Percentiles rank a stretch among this genome's conserved stretches.
phyloP scores from a whole-genome alignment of 2,797 vertebrate genomes.

The Platyrinchus mystaceus region DNA sequence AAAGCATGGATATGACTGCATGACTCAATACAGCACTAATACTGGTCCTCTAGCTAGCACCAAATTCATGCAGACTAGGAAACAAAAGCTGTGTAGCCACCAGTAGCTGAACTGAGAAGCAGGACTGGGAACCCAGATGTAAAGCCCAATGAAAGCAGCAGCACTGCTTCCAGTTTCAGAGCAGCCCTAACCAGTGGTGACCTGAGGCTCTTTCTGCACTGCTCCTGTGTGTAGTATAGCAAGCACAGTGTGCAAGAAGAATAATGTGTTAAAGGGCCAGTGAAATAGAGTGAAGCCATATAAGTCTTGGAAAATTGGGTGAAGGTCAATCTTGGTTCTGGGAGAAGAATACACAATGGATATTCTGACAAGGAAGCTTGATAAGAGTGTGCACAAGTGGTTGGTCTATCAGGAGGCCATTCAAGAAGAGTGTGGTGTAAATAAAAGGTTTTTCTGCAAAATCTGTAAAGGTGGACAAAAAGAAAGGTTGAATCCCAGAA shows the following conservation, averaged over 20 bases:
- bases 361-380: not conserved
- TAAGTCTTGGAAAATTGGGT: not conserved
- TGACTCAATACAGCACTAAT: not conserved
- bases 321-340: not conserved
- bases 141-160: not conserved
- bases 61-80: not conserved
- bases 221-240: not conserved
- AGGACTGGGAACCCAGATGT: not conserved
- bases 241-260: not conserved
- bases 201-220: not conserved
- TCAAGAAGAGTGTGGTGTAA: not conserved
- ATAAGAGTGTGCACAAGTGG: not conserved
- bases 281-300: not conserved
- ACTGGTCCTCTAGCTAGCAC: not conserved
- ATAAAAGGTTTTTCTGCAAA: not conserved
- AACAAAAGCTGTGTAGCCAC: not conserved
- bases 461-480: not conserved
- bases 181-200: not conserved
- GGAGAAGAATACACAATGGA: not conserved
- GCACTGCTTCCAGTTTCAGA: not conserved
- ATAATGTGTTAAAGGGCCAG: not conserved
- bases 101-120: not conserved
- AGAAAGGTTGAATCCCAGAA: not conserved
- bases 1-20: not conserved
- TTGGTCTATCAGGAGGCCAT: not conserved